Evolutionary conservation across 2,888 invertebrate species (phyloP), one percentile per base, ranked within the genome.

Genomic region (Lasioglossum lativentre): DNA sequence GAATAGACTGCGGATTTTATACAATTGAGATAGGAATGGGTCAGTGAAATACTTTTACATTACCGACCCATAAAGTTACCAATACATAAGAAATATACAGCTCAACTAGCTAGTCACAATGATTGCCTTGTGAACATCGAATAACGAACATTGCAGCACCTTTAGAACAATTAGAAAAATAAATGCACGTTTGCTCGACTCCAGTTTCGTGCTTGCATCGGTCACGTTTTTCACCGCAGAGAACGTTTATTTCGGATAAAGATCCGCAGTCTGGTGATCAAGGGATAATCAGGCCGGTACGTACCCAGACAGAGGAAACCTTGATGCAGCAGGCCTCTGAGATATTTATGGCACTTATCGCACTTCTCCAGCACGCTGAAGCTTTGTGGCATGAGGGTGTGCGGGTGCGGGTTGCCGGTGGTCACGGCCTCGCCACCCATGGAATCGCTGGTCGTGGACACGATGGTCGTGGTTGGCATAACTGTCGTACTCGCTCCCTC

Each of bases 341-440:
- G 95, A 94, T 96, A 97, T 94, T 97, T 97, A 94, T 97, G 96
- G 95, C 97, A 97, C 94, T 97, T 96, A 94, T 97, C 97, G 95
- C 97, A 97, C 89, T 96, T 96, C 94, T 97, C 97, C 92, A 97
- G 95, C 81, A 96, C 95, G 90, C 96, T 96, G 95, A 97, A 97
- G 92, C 96, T 97, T 93, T 97, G 96, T 90, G 97, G 96, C 73
- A 96, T 95, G 90, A 97, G 95, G 90, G 96, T 94, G 92, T 96
- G 96, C 87, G 92, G 83, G 82, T 92, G 96, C 87, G 93, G 82
- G 82, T 91, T 92, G 45, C 80, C 75, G 83, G 81, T 88, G 87
- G 89, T 82, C 74, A 88, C 85, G 82, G 87, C 87, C 84, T 83
- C 87, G 82, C 72, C 72, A 81, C 45, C 52, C 12, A 52, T 47